These are phyloP conservation scores for Apodemus sylvaticus DNA, from an alignment of 2,113 vertebrate genomes.

Conservation along the genomic window DNA sequence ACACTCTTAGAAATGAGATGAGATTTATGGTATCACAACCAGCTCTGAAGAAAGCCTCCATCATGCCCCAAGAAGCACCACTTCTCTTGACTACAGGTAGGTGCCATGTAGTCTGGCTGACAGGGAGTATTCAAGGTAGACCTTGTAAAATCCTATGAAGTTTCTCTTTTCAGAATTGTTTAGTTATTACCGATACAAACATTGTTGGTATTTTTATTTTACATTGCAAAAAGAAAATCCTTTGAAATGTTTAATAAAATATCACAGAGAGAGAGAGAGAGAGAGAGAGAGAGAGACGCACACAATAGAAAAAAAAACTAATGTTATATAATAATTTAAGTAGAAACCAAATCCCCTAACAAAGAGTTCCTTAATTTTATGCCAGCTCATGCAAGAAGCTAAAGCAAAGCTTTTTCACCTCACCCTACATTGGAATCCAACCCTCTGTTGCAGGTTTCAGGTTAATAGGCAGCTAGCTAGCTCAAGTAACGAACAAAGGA, in stretches of 20 bases:
- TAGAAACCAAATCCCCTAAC: not conserved
- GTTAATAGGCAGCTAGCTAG: not conserved
- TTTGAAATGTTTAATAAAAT: not conserved
- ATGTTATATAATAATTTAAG: not conserved
- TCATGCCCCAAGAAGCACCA: not conserved
- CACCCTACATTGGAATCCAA: not conserved
- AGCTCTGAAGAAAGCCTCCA: not conserved
- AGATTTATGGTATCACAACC: not conserved
- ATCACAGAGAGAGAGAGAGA: no score
- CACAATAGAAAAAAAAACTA: not conserved
- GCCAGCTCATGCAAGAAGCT: not conserved
- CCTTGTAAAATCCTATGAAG: no score
- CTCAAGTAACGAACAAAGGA: not conserved
- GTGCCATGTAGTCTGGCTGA: not conserved
- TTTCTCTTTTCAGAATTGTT: not conserved
- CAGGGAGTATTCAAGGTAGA: not conserved
- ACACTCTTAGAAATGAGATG: constrained; percentile 23
- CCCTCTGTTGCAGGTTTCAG: not conserved
- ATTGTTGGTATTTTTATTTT: not conserved
- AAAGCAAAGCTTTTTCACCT: not conserved
- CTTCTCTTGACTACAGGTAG: not conserved
- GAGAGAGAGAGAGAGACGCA: no score
- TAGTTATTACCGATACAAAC: not conserved
- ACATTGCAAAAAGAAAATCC: not conserved
- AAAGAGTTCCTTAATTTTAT: not conserved